These are phyloP conservation scores for Nanorana parkeri DNA, from an alignment of 2,113 vertebrate genomes.

Conservation along the genomic window DNA sequence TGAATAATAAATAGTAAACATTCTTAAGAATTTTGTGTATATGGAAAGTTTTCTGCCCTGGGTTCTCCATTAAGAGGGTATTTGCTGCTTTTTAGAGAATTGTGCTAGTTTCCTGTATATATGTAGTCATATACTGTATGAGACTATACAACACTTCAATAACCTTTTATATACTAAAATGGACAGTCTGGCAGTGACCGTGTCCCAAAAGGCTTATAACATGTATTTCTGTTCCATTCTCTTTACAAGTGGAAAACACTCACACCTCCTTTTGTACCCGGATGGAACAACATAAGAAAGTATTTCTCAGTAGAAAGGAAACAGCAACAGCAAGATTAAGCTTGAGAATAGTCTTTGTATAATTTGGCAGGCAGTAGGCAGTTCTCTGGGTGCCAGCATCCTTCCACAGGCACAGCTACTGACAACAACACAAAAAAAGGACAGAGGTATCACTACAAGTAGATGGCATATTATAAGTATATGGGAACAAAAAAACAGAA, in stretches of 20 bases:
- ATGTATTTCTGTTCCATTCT: not conserved
- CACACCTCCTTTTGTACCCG: not conserved
- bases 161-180: not conserved
- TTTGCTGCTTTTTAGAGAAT: too few relatives aligned
- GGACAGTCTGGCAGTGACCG: not conserved
- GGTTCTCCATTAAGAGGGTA: too few relatives aligned
- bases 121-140: too few relatives aligned
- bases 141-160: too few relatives aligned
- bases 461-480: not conserved
- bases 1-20: too few relatives aligned
- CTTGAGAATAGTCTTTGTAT: slow-evolving; percentile 29
- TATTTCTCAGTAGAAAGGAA: slow-evolving; percentile 26
- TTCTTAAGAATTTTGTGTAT: too few relatives aligned
- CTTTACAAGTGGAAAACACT: not conserved
- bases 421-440: not conserved
- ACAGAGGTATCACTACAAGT: not conserved
- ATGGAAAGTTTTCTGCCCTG: too few relatives aligned
- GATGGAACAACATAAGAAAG: slow-evolving; percentile 11
- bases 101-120: too few relatives aligned
- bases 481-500: too few relatives aligned
- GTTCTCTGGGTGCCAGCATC: slow-evolving; percentile 19
- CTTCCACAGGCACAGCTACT: not conserved
- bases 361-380: slow-evolving; percentile 19
- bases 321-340: not conserved
- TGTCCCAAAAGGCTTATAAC: not conserved